phyloP scores from a whole-genome alignment of 2,113 vertebrate species.

The Oncorhynchus keta region DNA sequence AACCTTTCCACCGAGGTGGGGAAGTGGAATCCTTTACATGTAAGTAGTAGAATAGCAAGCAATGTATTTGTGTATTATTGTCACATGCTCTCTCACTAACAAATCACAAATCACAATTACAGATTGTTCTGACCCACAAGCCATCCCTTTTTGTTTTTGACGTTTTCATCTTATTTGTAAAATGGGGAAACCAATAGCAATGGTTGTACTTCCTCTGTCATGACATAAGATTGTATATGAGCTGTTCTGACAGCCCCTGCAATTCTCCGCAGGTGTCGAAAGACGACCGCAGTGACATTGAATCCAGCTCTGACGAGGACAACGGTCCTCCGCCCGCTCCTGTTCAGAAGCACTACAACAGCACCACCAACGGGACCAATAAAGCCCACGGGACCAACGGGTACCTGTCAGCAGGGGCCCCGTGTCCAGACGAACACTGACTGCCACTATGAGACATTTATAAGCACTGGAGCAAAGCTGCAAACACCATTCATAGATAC shows the following conservation, averaged over 20 bases:
- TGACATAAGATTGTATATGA: not conserved
- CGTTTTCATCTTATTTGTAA: too few relatives aligned
- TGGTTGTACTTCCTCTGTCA: not conserved
- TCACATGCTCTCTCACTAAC: constrained; percentile 1
- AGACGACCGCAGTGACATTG: constrained; percentile 92
- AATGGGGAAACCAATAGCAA: too few relatives aligned
- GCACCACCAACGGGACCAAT: constrained; percentile 87
- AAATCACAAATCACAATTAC: not conserved
- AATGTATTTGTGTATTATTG: not conserved
- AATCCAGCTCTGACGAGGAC: constrained; percentile 96
- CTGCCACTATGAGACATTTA: constrained; percentile 34
- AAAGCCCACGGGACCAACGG: constrained; percentile 88
- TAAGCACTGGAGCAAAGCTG: constrained; percentile 48
- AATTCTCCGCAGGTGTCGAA: constrained; percentile 82
- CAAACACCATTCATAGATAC: constrained; percentile 55
- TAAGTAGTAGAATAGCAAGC: constrained; percentile 74
- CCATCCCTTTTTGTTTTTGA: not conserved
- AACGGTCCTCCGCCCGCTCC: constrained; percentile 73
- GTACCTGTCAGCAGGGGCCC: constrained; percentile 80
- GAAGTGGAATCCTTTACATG: constrained; percentile 97
- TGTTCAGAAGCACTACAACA: constrained; percentile 78
- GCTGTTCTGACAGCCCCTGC: not conserved
- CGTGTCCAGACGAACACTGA: constrained; percentile 88
- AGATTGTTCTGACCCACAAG: not conserved
- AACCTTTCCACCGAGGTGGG: constrained; percentile 79